These are phyloP conservation scores for Cheilosia pagana DNA, from an alignment of 2,888 invertebrate genomes.

Conservation along the genomic window DNA sequence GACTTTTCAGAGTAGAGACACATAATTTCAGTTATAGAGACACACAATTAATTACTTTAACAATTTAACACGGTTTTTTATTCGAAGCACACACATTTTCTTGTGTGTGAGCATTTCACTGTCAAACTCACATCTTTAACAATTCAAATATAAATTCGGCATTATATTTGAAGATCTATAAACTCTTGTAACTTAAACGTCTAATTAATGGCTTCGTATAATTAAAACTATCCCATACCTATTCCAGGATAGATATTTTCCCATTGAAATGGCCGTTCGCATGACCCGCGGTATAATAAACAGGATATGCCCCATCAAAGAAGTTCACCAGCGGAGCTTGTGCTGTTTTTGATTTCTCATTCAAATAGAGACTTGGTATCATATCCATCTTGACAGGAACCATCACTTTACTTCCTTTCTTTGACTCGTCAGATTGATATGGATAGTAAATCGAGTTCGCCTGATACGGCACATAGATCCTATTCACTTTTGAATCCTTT, in stretches of 20 bases:
- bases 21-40: too few relatives aligned
- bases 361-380: constrained; percentile 67
- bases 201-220: neutral
- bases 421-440: constrained; percentile 64
- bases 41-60: too few relatives aligned
- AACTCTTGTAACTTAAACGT: too few relatives aligned
- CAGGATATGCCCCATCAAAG: constrained; percentile 78
- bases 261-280: constrained; percentile 79
- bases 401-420: constrained; percentile 70
- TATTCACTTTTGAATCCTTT: constrained; percentile 76
- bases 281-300: constrained; percentile 78
- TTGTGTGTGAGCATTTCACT: too few relatives aligned
- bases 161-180: too few relatives aligned
- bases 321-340: constrained; percentile 76
- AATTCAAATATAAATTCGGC: too few relatives aligned
- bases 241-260: constrained; percentile 76
- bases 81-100: too few relatives aligned
- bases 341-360: constrained; percentile 58
- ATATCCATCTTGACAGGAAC: constrained; percentile 70
- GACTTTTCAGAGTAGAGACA: too few relatives aligned
- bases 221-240: neutral
- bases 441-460: constrained; percentile 66
- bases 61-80: too few relatives aligned
- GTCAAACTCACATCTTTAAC: too few relatives aligned
- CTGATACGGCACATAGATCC: constrained; percentile 77